Evolutionary conservation across 2,113 vertebrate genomes (phyloP), one percentile per base, ranked within the genome.

Genomic region (Eclectus roratus): DNA sequence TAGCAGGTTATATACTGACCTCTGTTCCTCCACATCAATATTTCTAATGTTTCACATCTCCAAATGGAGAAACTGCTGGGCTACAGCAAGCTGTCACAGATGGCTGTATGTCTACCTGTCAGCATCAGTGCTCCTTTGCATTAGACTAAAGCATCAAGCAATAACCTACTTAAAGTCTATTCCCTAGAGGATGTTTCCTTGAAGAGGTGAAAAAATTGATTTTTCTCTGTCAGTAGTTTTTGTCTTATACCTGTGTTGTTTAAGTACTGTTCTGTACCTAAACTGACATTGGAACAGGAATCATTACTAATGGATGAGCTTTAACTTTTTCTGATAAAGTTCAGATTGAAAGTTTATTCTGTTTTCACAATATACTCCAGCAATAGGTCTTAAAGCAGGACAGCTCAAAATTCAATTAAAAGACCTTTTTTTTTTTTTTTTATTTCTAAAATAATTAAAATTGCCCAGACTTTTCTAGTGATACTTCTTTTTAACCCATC

Each of bases 101-200:
- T 95, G 63, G 20, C 41, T 88, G 80, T 24, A 1, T 72, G 79
- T 68, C 68, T 23, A 16, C 64, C 92, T 85, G 88, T 88, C 90
- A 94, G 60, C 49, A 46, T 86, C 24, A 20, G 44, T 60, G 33
- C n/a, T 93, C 56, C 46, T 91, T 85, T 68, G 44, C 39, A 69
- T 97, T 84, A 83, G 35, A 66, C 74, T 83, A 89, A 96, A 93
- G 72, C 21, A 89, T 56, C 46, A 66, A 82, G 58, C 87, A 94
- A 94, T 70, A 66, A 76, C 69, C 79, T 88, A 49, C 89, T 93
- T 88, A 72, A 56, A 88, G 60, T 58, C 71, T 94, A 13, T 80
- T 20, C 74, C 23, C 53, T 83, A n/a, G 92, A 85, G 80, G 21
- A 13, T 58, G 28, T 72, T 95, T 82, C 68, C 65, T 80, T 86